A percentile compares a stretch with the other conserved stretches of the same genome.
Conservation (phyloP, 92 coral and sea anemone species). For the Parazoanthus swiftii region DNA sequence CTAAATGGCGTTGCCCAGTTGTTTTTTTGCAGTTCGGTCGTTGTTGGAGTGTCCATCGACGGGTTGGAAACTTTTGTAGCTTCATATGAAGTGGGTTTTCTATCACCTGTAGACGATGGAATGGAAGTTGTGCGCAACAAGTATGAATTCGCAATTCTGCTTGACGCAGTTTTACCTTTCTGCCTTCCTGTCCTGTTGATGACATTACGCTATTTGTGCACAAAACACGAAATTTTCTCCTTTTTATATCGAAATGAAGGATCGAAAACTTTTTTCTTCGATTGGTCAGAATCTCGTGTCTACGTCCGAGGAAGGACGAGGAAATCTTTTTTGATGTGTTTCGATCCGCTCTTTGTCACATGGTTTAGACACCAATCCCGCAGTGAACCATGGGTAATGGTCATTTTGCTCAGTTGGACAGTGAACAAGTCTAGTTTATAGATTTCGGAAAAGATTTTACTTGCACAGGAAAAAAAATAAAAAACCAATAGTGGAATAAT, state of each 20-base stretch:
- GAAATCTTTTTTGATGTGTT: not conserved
- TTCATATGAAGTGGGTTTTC: not conserved
- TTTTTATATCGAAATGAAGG: conserved; percentile 16
- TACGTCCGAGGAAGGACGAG: not conserved
- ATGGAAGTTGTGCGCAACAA: too few species aligned
- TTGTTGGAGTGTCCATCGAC: not conserved
- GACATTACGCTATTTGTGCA: conserved; percentile 4
- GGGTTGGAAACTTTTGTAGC: not conserved
- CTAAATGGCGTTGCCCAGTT: too few species aligned
- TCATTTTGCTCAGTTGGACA: not conserved
- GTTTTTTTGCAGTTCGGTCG: not conserved
- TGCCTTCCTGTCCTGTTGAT: not conserved
- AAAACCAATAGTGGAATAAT: conserved; percentile 49
- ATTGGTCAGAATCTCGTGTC: not conserved
- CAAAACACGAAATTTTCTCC: not conserved
- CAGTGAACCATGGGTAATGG: not conserved
- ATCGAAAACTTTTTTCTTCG: conserved; percentile 6
- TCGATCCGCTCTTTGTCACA: not conserved
- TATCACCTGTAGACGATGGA: not conserved
- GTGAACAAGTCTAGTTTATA: not conserved
- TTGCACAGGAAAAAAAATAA: conserved; percentile 51
- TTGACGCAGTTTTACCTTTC: not conserved
- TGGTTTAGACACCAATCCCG: not conserved
- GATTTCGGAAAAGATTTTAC: too few species aligned
- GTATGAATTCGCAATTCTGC: not conserved